Conservation (phyloP, 2,888 invertebrate species). For the Helobdella robusta region DNA sequence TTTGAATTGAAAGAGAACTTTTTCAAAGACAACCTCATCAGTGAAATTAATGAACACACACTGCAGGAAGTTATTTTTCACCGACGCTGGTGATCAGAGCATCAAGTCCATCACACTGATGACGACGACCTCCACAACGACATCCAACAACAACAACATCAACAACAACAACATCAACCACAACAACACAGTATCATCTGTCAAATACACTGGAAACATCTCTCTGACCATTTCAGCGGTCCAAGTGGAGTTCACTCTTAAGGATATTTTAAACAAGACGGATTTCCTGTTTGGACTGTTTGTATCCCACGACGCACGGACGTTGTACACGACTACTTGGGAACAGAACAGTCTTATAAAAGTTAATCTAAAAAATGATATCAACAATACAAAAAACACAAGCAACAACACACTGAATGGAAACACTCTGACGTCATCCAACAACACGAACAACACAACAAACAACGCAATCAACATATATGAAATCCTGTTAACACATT, state of each 20-base stretch:
- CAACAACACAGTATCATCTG: no score
- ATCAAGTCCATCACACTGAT: neutral
- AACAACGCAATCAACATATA: no score
- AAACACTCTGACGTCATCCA: no score
- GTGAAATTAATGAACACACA: no score
- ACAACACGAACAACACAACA: no score
- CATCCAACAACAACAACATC: neutral
- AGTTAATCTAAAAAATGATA: neutral
- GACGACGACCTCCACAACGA: neutral
- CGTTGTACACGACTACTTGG: neutral
- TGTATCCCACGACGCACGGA: neutral
- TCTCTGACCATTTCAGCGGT: no score
- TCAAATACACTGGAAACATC: no score
- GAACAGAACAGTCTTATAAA: neutral
- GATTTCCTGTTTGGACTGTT: neutral
- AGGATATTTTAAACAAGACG: neutral
- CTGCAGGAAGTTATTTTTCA: neutral
- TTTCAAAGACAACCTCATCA: no score
- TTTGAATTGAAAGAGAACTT: no score
- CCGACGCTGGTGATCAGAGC: neutral
- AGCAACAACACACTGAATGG: no score
- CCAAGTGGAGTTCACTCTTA: neutral
- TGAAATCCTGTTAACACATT: no score
- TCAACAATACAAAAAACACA: no score
- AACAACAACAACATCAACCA: neutral